phyloP scores from a whole-genome alignment of 1,140 invertebrate species.

The Riptortus pedestris region DNA sequence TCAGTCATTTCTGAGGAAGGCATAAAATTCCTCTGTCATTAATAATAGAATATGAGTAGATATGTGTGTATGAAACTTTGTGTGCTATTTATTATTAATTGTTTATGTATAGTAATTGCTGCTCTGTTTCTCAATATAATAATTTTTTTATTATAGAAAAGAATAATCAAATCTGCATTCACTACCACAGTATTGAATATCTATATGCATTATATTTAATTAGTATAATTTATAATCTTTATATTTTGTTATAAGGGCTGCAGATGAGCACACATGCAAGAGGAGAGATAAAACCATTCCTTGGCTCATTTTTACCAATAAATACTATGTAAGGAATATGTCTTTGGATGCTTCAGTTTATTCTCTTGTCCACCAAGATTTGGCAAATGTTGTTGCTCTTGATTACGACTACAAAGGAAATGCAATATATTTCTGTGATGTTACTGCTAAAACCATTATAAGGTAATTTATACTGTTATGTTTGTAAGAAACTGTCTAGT shows the following conservation, averaged over 20 bases:
- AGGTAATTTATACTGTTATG: slow-evolving; percentile 40
- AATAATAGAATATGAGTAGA: background rate
- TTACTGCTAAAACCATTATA: slow-evolving; percentile 85
- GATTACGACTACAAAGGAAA: slow-evolving; percentile 82
- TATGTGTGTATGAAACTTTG: background rate
- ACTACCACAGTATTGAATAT: too few species aligned
- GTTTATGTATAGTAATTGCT: too few species aligned
- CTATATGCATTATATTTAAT: too few species aligned
- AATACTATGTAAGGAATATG: slow-evolving; percentile 95
- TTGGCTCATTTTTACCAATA: slow-evolving; percentile 94
- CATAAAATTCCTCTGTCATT: background rate
- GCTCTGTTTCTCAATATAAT: too few species aligned
- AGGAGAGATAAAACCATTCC: slow-evolving; percentile 69
- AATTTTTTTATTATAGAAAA: too few species aligned
- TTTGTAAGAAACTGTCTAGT: too few species aligned
- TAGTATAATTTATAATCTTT: too few species aligned
- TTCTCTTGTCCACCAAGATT: slow-evolving; percentile 82
- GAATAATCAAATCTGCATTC: too few species aligned
- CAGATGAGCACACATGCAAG: slow-evolving; percentile 83
- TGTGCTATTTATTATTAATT: background rate
- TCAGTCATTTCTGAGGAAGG: too few species aligned
- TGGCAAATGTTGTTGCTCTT: slow-evolving; percentile 91
- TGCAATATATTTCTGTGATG: slow-evolving; percentile 88
- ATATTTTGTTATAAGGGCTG: slow-evolving; percentile 22
- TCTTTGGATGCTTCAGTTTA: slow-evolving; percentile 77